Conservation (phyloP, 2,888 invertebrate species). For the Andrena camellia region DNA sequence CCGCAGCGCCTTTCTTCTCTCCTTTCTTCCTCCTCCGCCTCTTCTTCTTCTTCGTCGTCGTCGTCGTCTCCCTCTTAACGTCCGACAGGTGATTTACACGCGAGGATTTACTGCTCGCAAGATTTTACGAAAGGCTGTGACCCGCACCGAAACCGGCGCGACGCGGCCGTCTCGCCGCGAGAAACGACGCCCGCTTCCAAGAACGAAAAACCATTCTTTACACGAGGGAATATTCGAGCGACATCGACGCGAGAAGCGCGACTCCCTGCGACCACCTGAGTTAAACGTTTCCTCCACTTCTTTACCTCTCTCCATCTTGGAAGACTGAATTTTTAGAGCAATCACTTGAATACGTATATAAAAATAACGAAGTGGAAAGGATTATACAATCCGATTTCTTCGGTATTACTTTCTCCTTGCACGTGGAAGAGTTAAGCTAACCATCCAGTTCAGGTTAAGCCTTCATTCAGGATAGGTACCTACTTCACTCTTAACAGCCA, state of each 20-base stretch:
- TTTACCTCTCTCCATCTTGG: background rate
- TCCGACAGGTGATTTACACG: slow-evolving; percentile 81
- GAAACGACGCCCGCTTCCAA: slow-evolving; percentile 59
- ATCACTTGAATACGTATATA: no score
- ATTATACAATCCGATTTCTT: no score
- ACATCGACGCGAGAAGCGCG: slow-evolving; percentile 26
- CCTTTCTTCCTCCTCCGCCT: slow-evolving; percentile 17
- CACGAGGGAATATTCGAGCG: slow-evolving; percentile 39
- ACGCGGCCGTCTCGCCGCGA: slow-evolving; percentile 52
- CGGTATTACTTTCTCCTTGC: no score
- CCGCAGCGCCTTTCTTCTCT: slow-evolving; percentile 44
- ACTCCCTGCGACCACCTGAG: background rate
- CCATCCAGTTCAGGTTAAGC: no score
- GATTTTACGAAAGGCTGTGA: slow-evolving; percentile 74
- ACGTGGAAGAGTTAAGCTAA: no score
- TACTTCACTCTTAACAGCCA: no score
- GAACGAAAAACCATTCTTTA: slow-evolving; percentile 73
- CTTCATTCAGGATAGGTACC: no score
- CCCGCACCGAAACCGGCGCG: slow-evolving; percentile 70
- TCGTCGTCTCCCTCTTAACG: slow-evolving; percentile 67
- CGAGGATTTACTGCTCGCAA: slow-evolving; percentile 77
- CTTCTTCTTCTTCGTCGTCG: slow-evolving; percentile 21
- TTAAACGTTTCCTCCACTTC: background rate
- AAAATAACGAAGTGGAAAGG: no score
- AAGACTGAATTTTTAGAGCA: background rate